Evolutionary conservation across 2,113 vertebrate species (phyloP), one percentile per base, ranked within the genome.

Genomic region (Vulpes ferrilata): DNA sequence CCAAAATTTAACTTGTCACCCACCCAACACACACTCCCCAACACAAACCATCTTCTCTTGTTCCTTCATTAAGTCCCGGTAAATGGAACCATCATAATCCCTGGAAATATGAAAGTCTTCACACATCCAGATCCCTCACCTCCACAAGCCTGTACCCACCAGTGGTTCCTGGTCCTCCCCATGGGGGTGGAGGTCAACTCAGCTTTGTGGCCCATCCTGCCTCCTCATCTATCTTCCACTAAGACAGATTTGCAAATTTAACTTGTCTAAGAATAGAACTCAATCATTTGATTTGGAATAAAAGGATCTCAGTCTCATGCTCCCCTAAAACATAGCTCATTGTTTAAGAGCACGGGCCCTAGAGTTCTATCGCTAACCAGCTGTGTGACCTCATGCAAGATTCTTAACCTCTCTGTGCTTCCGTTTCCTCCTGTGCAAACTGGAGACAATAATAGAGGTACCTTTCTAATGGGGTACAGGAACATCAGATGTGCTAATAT

Each of bases 101-200:
- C n/a, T 57, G 11, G 27, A 32, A 64, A 38, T 1, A 1, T 0
- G 1, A 7, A 79, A 32, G 5, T 32, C 48, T 79, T 79, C 55
- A 1, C 43, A 87, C 27, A 2, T 16, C 57, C 48, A 35, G 9
- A 25, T 20, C n/a, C 17, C 53, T 81, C 51, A 30, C 1, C 27
- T 43, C 84, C 35, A 5, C 5, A 16, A 11, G 15, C 43, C 59
- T 7, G 12, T 53, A 23, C 12, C 17, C 48, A 20, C n/a, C 12
- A 2, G 5, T 1, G 20, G 20, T 35, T 80, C 53, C 60, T 60
- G 19, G 79, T 1, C 11, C 25, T 67, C 32, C 30, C n/a, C 53
- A 3, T 0, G 0, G 4, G 43, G 43, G 8, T 15, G 27, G 30
- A 25, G 7, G 4, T 27, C 13, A 48, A 38, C 22, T 51, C 8